Conservation (phyloP, 1,140 invertebrate species). For the Sitobion miscanthi region DNA sequence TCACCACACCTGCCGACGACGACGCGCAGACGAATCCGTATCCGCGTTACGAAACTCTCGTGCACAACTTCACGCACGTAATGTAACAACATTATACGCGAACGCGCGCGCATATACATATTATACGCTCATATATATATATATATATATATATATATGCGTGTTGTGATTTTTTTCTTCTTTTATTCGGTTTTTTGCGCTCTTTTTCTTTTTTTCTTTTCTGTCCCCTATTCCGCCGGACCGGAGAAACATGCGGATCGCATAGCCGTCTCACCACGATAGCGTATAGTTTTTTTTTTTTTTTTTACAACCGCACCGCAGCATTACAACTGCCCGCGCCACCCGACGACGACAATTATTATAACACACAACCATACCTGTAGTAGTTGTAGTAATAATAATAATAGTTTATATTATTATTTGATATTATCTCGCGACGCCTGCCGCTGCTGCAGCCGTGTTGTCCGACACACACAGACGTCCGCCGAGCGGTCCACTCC, state of each 20-base stretch:
- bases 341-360: neutral
- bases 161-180: neutral
- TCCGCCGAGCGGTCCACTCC: neutral
- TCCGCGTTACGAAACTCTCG: neutral
- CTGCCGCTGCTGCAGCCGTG: neutral
- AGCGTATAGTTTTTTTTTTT: neutral
- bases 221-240: neutral
- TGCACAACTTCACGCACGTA: neutral
- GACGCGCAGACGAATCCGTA: neutral
- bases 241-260: neutral
- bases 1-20: too few relatives aligned
- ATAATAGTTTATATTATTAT: neutral
- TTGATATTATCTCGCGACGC: neutral
- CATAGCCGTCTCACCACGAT: neutral
- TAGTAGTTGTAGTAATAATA: constrained; percentile 13
- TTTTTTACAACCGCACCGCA: neutral
- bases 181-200: neutral
- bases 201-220: neutral
- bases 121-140: neutral
- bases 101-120: neutral
- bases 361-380: neutral
- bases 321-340: neutral
- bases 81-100: neutral
- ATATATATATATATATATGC: neutral
- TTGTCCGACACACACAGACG: neutral